Conservation (phyloP, 1,140 invertebrate genomes). For the Hycleus cichorii region DNA sequence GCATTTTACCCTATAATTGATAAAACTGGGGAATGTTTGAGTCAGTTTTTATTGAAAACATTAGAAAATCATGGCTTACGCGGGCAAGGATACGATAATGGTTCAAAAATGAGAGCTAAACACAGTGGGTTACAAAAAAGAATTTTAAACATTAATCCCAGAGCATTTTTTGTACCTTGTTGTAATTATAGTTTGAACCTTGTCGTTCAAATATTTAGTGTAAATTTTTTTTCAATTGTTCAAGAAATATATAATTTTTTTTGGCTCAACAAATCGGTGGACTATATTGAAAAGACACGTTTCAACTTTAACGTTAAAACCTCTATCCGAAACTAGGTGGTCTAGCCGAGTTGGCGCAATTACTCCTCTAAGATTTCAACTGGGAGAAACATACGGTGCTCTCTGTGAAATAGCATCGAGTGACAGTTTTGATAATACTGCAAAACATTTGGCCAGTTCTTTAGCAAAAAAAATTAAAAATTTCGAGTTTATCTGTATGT, state of each 20-base stretch:
- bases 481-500: conserved; percentile 16
- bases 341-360: conserved; percentile 12
- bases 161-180: conserved; percentile 27
- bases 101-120: too few relatives aligned
- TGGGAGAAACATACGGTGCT: not conserved
- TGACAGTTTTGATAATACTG: not conserved
- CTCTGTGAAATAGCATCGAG: too few relatives aligned
- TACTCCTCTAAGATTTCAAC: conserved; percentile 9
- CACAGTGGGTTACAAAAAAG: too few relatives aligned
- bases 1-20: too few relatives aligned
- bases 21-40: too few relatives aligned
- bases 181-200: conserved; percentile 15
- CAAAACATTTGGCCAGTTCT: conserved; percentile 11
- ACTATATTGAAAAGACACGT: not conserved
- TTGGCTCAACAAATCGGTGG: conserved; percentile 18
- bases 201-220: conserved; percentile 17
- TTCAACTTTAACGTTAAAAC: conserved; percentile 7
- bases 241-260: conserved; percentile 34
- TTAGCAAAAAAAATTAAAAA: conserved; percentile 10
- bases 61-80: too few relatives aligned
- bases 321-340: conserved; percentile 13
- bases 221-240: conserved; percentile 26
- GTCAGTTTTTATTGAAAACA: too few relatives aligned
- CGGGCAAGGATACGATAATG: too few relatives aligned
- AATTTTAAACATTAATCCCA: too few relatives aligned